Evolutionary conservation across 2,797 vertebrate genomes (phyloP).

Genomic region (Lerista edwardsae): DNA sequence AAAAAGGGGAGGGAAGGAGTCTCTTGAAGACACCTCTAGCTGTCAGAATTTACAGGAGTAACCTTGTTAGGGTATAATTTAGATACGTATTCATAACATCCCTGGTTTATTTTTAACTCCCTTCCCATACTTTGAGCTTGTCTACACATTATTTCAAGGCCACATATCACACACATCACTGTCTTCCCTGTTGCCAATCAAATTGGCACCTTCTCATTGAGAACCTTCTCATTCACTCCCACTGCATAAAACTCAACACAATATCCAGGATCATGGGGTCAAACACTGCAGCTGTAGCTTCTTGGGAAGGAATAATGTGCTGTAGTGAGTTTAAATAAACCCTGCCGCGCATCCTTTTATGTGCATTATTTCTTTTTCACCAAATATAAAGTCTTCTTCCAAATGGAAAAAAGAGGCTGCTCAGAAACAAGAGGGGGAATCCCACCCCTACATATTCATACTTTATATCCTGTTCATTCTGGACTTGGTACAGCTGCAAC

Average conservation of each 20-base stretch:
- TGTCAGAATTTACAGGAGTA: conserved; percentile 45
- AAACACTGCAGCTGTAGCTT: conserved; percentile 20
- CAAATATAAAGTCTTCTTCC: conserved; percentile 1
- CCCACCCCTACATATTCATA: not conserved
- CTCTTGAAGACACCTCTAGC: conserved; percentile 11
- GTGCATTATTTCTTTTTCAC: conserved; percentile 26
- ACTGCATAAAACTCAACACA: not conserved
- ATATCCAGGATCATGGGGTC: not conserved
- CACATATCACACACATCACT: conserved; percentile 29
- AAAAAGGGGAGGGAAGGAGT: not conserved
- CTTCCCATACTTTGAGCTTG: conserved; percentile 37
- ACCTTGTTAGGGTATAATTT: conserved; percentile 20
- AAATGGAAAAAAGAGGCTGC: not conserved
- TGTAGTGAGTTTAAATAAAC: not conserved
- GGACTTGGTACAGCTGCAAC: conserved; percentile 3
- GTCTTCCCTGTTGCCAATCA: conserved; percentile 43
- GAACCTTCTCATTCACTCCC: not conserved
- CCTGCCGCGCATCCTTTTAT: conserved; percentile 32
- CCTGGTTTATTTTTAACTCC: conserved; percentile 25
- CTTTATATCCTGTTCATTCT: conserved; percentile 4
- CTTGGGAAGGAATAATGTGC: not conserved
- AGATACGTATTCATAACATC: not conserved
- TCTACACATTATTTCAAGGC: conserved; percentile 64
- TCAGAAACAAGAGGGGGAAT: not conserved
- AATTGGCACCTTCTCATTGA: not conserved